Conservation (phyloP, 2,888 invertebrate genomes). For the Lycophotia porphyrea region DNA sequence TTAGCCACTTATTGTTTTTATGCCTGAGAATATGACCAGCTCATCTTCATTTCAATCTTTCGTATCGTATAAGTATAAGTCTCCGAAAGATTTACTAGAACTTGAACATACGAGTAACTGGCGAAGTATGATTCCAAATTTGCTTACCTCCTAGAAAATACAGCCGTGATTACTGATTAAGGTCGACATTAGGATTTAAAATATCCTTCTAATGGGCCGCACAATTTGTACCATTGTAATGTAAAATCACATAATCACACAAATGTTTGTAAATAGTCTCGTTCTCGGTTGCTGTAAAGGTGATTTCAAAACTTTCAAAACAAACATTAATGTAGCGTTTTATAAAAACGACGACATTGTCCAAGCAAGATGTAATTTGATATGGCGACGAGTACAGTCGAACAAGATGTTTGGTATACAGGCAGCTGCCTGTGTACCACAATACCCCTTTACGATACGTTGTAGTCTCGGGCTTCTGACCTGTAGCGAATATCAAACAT, state of each 20-base stretch:
- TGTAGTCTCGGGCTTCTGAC: too few relatives aligned
- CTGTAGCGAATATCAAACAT: too few relatives aligned
- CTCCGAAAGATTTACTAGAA: not conserved
- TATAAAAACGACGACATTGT: not conserved
- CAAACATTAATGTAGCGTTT: not conserved
- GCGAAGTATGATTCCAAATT: not conserved
- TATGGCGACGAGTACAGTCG: slow-evolving; percentile 6
- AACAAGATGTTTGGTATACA: not conserved
- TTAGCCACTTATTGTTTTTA: too few relatives aligned
- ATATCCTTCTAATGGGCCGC: not conserved
- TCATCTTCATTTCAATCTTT: too few relatives aligned
- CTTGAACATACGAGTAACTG: too few relatives aligned
- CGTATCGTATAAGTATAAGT: too few relatives aligned
- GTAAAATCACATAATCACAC: not conserved
- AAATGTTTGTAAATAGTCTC: not conserved
- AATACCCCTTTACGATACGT: too few relatives aligned
- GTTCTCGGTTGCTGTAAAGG: not conserved
- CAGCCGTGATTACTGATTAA: not conserved
- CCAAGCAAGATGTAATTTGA: slow-evolving; percentile 7
- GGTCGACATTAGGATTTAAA: too few relatives aligned
- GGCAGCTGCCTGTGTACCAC: not conserved
- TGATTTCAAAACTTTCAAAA: not conserved
- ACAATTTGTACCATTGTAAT: not conserved
- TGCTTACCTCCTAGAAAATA: not conserved
- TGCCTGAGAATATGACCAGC: too few relatives aligned